Conservation (phyloP, 2,113 vertebrate species). For the Tachysurus vachellii region DNA sequence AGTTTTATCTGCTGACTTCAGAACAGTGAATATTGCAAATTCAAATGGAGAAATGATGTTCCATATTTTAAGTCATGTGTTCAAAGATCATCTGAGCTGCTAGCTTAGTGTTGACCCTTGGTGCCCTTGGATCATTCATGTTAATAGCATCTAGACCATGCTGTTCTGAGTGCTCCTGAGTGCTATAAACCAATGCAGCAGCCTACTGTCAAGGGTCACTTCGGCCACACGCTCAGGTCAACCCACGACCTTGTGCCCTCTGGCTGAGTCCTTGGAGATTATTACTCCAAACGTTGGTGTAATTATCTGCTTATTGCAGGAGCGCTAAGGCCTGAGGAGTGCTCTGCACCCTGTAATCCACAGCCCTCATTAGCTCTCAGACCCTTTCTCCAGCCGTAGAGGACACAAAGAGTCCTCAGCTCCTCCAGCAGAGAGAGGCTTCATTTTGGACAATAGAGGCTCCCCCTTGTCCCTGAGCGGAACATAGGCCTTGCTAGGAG, state of each 20-base stretch:
- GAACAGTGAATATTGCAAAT: background rate
- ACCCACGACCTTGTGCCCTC: slow-evolving; percentile 50
- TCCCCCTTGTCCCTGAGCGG: slow-evolving; percentile 32
- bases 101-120: slow-evolving; percentile 1
- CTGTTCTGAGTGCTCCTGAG: slow-evolving; percentile 39
- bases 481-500: slow-evolving; percentile 44
- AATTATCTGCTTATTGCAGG: slow-evolving; percentile 54
- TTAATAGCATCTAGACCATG: slow-evolving; percentile 37
- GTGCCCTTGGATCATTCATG: slow-evolving; percentile 32
- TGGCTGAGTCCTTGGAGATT: slow-evolving; percentile 42
- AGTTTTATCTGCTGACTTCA: background rate
- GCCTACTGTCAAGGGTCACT: slow-evolving; percentile 54
- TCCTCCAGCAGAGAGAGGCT: slow-evolving; percentile 51
- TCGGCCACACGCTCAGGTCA: slow-evolving; percentile 57
- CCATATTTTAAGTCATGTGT: background rate
- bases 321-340: slow-evolving; percentile 46
- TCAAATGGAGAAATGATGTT: background rate
- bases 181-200: slow-evolving; percentile 43
- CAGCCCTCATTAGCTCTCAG: slow-evolving; percentile 53
- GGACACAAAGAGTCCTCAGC: slow-evolving; percentile 50
- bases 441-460: slow-evolving; percentile 47
- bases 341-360: slow-evolving; percentile 53
- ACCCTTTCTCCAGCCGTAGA: slow-evolving; percentile 43
- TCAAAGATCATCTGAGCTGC: background rate
- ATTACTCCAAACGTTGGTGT: slow-evolving; percentile 44